phyloP scores from a whole-genome alignment of 2,113 vertebrate species.

The Myrmophylax atrothorax region DNA sequence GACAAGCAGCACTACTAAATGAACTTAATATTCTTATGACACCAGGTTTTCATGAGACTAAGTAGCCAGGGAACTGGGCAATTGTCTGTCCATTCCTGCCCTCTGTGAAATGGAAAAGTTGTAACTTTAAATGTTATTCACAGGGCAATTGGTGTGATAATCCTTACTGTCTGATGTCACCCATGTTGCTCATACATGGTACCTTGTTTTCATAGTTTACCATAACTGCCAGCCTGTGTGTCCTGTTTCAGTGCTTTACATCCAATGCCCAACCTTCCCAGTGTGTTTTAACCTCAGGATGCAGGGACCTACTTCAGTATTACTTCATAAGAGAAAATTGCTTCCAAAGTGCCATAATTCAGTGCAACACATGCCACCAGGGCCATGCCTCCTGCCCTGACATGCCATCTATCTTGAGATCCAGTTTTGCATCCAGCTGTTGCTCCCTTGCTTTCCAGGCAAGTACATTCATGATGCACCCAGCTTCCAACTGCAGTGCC shows the following conservation, averaged over 20 bases:
- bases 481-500: neutral
- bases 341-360: neutral
- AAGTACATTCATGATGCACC: fast-evolving
- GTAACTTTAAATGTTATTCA: neutral
- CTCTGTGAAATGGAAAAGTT: neutral
- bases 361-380: neutral
- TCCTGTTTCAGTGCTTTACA: neutral
- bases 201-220: neutral
- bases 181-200: fast-evolving
- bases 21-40: neutral
- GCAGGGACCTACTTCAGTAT: neutral
- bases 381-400: neutral
- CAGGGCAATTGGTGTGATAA: neutral
- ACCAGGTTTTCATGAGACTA: neutral
- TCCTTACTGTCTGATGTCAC: neutral
- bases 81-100: neutral
- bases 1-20: neutral
- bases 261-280: neutral
- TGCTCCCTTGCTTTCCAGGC: neutral
- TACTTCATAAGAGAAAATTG: neutral
- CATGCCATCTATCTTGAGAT: neutral
- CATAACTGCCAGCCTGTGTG: neutral
- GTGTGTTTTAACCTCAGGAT: neutral
- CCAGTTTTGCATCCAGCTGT: neutral
- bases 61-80: neutral